These are phyloP conservation scores for Brachyhypopomus gauderio DNA, from an alignment of 2,113 vertebrate species.

Conservation along the genomic window DNA sequence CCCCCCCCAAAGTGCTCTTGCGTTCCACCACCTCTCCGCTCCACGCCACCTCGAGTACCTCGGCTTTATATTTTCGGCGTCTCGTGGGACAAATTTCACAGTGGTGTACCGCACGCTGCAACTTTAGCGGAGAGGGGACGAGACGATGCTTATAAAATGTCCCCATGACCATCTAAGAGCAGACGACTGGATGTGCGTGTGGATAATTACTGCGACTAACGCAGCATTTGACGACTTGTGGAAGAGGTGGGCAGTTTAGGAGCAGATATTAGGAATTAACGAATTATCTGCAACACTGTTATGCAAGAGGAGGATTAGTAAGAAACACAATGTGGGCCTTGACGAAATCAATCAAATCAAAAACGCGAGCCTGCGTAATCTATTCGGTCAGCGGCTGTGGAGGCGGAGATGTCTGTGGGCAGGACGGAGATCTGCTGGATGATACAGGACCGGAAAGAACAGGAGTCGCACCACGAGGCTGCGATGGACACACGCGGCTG, in stretches of 20 bases:
- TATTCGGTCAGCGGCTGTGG: neutral
- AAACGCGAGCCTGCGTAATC: neutral
- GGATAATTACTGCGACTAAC: slow-evolving; percentile 38
- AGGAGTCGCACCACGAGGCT: neutral
- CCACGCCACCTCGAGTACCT: neutral
- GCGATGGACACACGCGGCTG: slow-evolving; percentile 21
- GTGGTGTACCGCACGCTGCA: neutral
- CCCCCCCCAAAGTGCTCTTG: no score
- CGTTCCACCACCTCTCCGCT: neutral
- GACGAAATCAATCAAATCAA: slow-evolving; percentile 8
- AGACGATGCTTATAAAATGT: neutral
- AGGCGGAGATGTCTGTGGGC: neutral
- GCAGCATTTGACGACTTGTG: slow-evolving; percentile 1
- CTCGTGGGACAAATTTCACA: neutral
- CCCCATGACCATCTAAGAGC: slow-evolving; percentile 20
- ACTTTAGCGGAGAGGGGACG: neutral
- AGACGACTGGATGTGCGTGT: slow-evolving; percentile 3
- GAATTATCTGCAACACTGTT: neutral
- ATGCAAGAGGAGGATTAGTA: neutral
- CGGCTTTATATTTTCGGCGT: neutral
- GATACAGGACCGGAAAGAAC: neutral
- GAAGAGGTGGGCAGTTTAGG: slow-evolving; percentile 6
- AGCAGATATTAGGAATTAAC: neutral
- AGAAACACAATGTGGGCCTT: neutral
- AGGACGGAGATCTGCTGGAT: no score